Percentiles rank a stretch among this genome's conserved stretches.
Evolutionary conservation across 2,113 vertebrate species (phyloP).

Genomic region (Pseudopodoces humilis): DNA sequence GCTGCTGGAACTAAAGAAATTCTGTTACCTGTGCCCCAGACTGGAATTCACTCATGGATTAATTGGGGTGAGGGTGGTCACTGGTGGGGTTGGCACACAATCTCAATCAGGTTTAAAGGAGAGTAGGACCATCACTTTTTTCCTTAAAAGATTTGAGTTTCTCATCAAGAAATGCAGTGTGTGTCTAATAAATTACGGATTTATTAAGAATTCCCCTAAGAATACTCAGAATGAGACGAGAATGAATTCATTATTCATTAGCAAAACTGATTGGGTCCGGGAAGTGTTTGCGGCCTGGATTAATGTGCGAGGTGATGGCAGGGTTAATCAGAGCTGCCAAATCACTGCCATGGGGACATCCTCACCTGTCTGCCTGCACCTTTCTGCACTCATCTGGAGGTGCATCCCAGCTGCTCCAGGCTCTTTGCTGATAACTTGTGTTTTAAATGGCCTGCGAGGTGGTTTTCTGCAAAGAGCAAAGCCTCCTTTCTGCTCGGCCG

Average conservation of each 20-base stretch:
- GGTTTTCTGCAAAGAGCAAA: neutral
- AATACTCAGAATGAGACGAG: neutral
- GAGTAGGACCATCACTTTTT: neutral
- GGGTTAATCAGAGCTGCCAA: conserved; percentile 4
- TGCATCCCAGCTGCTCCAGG: conserved; percentile 29
- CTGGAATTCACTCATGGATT: neutral
- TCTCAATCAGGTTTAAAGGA: neutral
- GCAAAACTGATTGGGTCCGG: conserved; percentile 8
- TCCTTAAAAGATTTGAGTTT: neutral
- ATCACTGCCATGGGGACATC: conserved; percentile 21
- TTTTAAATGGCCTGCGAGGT: neutral
- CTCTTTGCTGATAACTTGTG: neutral
- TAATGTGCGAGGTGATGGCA: neutral
- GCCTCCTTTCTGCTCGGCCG: neutral
- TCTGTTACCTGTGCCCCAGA: neutral
- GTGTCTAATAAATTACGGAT: neutral
- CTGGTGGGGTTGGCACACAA: neutral
- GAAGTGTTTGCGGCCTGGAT: neutral
- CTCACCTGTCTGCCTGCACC: conserved; percentile 34
- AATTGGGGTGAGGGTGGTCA: neutral
- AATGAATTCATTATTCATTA: conserved; percentile 45
- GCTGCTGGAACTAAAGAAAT: neutral
- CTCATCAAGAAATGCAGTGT: neutral
- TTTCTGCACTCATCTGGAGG: conserved; percentile 9
- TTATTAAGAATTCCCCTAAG: neutral